Percentiles rank a stretch among this genome's conserved stretches.
phyloP scores from a whole-genome alignment of 2,113 vertebrate genomes.

The Centropus bengalensis region DNA sequence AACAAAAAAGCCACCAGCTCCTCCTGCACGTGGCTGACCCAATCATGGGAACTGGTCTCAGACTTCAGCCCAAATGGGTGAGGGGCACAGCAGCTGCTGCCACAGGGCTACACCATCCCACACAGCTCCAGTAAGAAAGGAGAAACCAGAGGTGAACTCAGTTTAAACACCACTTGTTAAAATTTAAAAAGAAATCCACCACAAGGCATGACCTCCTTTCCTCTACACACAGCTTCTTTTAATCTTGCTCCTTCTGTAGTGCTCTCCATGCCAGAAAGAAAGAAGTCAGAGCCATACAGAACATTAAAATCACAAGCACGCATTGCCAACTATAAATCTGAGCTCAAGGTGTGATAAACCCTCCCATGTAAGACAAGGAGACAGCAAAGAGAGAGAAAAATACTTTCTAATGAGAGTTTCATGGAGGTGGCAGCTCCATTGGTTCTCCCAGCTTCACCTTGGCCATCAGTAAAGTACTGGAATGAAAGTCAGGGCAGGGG shows the following conservation, averaged over 20 bases:
- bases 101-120: neutral
- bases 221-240: neutral
- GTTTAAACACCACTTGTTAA: neutral
- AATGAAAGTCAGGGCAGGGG: conserved; percentile 16
- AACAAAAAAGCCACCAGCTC: neutral
- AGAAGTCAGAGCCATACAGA: neutral
- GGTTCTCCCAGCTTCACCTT: conserved; percentile 37
- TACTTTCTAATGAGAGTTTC: neutral
- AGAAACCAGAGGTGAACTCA: neutral
- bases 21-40: neutral
- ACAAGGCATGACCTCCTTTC: neutral
- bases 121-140: neutral
- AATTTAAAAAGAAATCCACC: neutral
- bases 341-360: neutral
- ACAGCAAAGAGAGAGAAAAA: neutral
- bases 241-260: neutral
- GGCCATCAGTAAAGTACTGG: rapidly evolving
- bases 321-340: neutral
- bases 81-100: neutral
- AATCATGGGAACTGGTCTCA: rapidly evolving
- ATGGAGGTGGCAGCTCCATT: neutral
- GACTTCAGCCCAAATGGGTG: neutral
- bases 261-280: neutral
- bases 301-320: neutral
- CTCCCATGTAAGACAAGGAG: neutral